phyloP scores from a whole-genome alignment of 2,113 vertebrate species.

The Coturnix japonica region DNA sequence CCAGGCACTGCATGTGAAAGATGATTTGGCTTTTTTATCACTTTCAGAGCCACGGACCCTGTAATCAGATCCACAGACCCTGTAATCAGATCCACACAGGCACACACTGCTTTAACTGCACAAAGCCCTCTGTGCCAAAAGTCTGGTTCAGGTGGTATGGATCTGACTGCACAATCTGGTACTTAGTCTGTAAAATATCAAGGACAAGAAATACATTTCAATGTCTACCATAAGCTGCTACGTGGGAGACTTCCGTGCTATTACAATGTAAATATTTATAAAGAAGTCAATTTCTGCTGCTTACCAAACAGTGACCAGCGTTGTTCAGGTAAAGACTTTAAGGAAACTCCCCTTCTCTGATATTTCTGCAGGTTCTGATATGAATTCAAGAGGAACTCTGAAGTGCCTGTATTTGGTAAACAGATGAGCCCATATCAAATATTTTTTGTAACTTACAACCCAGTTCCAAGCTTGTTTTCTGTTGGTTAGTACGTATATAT shows the following conservation, averaged over 20 bases:
- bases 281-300: not conserved
- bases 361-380: not conserved
- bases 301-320: not conserved
- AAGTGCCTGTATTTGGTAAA: not conserved
- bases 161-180: not conserved
- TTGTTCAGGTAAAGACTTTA: not conserved
- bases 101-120: not conserved
- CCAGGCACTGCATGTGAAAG: not conserved
- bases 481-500: too few species aligned
- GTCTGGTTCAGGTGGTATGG: not conserved
- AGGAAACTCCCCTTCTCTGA: not conserved
- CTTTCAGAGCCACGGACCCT: accelerated
- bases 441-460: not conserved
- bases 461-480: not conserved
- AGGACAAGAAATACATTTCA: not conserved
- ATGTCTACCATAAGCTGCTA: not conserved
- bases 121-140: not conserved
- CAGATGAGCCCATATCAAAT: not conserved
- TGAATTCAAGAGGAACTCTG: not conserved
- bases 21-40: not conserved
- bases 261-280: not conserved
- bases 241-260: not conserved
- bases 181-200: not conserved
- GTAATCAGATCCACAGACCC: not conserved
- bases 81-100: not conserved